Evolutionary conservation across 2,888 invertebrate genomes (phyloP).

Genomic region (Zygothrica quintamaculata): DNA sequence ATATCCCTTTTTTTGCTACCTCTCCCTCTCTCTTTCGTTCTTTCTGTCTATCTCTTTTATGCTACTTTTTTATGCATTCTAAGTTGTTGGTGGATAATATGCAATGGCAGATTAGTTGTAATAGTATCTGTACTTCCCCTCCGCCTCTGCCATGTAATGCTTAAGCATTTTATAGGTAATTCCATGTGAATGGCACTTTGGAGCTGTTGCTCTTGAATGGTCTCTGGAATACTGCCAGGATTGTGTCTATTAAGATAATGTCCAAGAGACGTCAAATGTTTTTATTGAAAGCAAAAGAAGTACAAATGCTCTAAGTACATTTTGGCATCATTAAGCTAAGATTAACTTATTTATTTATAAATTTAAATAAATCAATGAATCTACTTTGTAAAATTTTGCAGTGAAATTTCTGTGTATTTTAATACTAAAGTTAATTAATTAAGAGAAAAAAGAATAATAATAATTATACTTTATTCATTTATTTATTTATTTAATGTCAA

Average conservation of each 20-base stretch:
- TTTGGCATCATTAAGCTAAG: too few relatives aligned
- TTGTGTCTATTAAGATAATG: conserved; percentile 46
- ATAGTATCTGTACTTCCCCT: conserved; percentile 35
- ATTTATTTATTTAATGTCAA: too few relatives aligned
- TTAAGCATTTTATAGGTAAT: conserved; percentile 62
- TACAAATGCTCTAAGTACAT: too few relatives aligned
- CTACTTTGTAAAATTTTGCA: too few relatives aligned
- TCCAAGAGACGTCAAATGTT: too few relatives aligned
- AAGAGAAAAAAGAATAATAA: too few relatives aligned
- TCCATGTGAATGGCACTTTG: conserved; percentile 62
- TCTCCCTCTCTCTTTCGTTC: conserved; percentile 8
- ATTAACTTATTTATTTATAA: too few relatives aligned
- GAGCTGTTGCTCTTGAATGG: conserved; percentile 12
- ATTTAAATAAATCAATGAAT: too few relatives aligned
- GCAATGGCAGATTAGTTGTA: conserved; percentile 71
- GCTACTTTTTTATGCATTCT: conserved; percentile 7
- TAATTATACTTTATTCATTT: too few relatives aligned
- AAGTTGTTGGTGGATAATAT: conserved; percentile 53
- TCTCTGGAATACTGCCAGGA: conserved; percentile 50
- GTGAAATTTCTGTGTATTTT: too few relatives aligned
- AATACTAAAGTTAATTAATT: too few relatives aligned
- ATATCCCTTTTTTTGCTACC: conserved; percentile 26
- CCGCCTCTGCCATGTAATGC: conserved; percentile 68
- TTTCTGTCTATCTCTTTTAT: conserved; percentile 1
- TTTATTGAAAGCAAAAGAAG: too few relatives aligned